Evolutionary conservation across 2,888 invertebrate species (phyloP), one percentile per base, ranked within the genome.

Genomic region (Nephrocerus scutellatus): DNA sequence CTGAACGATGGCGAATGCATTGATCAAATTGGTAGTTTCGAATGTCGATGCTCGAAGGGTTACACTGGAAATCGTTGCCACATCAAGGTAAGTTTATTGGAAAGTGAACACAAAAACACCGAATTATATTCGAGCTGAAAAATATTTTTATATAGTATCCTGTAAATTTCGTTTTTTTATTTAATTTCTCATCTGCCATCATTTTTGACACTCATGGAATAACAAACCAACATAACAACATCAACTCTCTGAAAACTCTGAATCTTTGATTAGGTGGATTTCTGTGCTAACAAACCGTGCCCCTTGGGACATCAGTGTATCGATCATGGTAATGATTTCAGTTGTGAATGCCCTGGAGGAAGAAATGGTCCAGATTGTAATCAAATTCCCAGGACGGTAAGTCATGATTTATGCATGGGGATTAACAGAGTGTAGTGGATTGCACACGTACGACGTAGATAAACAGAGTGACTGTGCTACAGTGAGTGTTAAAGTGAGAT

Each of bases 1-100:
- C 72, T 74, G 40, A 80, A 84, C 63, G 80, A 79, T 29, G 84
- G 83, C 48, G 79, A 80, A 28, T 84, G 84, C 69, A 79, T 77
- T 41, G 82, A 83, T 70, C 77, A 76, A 59, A 76, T 83, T 52
- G 80, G 78, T 30, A 75, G 77, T 44, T 83, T 75, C 63, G 71
- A 72, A 44, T 83, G 83, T 62, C 71, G 75, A 31, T 83, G 83
- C 62, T 75, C 77, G 6, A 75, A 80, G 36, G 83, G 83, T 21
- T 83, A 77, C 63, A 76, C 77, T 9, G 83, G 83, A 50, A 75
- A 72, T 55, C 74, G 76, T 40, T 83, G 83, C 62, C 80, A 83
- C 56, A 72, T 77, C 44, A 83, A 83, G 76, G 82, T 82, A 62
- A 58, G 63, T 56, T 46, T 18, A 16, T 14, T 9, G 10, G 23